These are phyloP conservation scores for Eonycteris spelaea DNA, from an alignment of 2,113 vertebrate genomes.

Conservation along the genomic window DNA sequence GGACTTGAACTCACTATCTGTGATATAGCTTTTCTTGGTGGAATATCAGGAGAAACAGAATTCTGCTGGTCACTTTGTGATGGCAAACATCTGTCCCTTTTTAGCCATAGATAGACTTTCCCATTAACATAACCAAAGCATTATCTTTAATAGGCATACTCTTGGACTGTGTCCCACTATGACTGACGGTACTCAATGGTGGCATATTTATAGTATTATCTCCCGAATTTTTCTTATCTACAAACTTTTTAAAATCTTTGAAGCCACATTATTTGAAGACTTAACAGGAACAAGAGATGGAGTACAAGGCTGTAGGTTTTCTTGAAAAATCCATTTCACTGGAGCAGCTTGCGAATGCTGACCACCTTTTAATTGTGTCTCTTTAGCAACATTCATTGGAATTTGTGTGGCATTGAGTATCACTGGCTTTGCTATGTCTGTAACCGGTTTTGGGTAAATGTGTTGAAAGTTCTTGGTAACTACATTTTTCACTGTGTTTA, in stretches of 20 bases:
- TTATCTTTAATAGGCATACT: conserved; percentile 82
- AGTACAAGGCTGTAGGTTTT: conserved; percentile 69
- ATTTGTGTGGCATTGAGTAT: conserved; percentile 60
- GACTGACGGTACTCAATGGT: conserved; percentile 36
- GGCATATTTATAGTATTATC: conserved; percentile 62
- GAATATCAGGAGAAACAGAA: conserved; percentile 70
- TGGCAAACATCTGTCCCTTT: conserved; percentile 75
- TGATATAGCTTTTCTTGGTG: conserved; percentile 65
- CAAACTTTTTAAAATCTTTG: conserved; percentile 84
- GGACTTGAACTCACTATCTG: conserved; percentile 65
- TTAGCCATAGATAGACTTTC: conserved; percentile 87
- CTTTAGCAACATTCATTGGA: conserved; percentile 20
- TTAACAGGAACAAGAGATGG: conserved; percentile 82
- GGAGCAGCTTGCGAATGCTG: conserved; percentile 77
- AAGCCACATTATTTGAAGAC: conserved; percentile 81
- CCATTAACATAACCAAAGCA: conserved; percentile 89
- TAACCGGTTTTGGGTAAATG: conserved; percentile 59
- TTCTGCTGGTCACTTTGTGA: conserved; percentile 65
- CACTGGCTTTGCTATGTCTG: conserved; percentile 61
- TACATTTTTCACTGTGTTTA: conserved; percentile 83
- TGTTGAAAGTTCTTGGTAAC: conserved; percentile 60
- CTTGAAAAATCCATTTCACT: conserved; percentile 90
- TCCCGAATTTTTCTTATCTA: conserved; percentile 71
- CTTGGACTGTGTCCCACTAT: conserved; percentile 69
- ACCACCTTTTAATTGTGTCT: conserved; percentile 59